Evolutionary conservation across 1,140 invertebrate species (phyloP).

Genomic region (Drosophila lini): DNA sequence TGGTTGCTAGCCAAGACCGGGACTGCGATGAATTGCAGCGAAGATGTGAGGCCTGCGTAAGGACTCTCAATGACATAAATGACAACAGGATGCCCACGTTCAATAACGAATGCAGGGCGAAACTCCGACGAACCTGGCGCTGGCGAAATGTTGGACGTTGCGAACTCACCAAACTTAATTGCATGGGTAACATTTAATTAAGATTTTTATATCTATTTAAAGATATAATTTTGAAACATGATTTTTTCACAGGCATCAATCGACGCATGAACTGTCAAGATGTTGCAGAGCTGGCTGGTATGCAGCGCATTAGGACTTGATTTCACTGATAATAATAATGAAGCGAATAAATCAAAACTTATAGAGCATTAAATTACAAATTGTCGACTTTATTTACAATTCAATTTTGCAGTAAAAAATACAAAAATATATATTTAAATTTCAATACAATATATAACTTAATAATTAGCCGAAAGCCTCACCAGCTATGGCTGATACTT

Average conservation of each 20-base stretch:
- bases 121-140: conserved; percentile 11
- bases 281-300: neutral
- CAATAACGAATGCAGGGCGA: conserved; percentile 25
- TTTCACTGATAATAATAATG: neutral
- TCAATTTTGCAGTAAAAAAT: too few relatives aligned
- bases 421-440: too few relatives aligned
- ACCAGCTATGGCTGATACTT: too few relatives aligned
- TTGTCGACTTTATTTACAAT: too few relatives aligned
- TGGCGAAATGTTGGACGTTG: conserved; percentile 44
- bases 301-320: neutral
- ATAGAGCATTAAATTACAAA: neutral
- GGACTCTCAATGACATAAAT: neutral
- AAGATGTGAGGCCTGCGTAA: conserved; percentile 6
- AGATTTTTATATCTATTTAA: too few relatives aligned
- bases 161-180: conserved; percentile 24
- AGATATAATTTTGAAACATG: too few relatives aligned
- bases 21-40: conserved; percentile 24
- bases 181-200: conserved; percentile 18
- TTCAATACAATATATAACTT: too few relatives aligned
- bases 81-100: conserved; percentile 6
- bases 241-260: neutral
- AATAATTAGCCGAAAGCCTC: too few relatives aligned
- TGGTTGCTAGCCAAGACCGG: conserved; percentile 26
- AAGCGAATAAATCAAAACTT: neutral
- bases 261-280: conserved; percentile 5